These are phyloP conservation scores for Cuculus canorus DNA, from an alignment of 2,797 vertebrate genomes.

Conservation along the genomic window DNA sequence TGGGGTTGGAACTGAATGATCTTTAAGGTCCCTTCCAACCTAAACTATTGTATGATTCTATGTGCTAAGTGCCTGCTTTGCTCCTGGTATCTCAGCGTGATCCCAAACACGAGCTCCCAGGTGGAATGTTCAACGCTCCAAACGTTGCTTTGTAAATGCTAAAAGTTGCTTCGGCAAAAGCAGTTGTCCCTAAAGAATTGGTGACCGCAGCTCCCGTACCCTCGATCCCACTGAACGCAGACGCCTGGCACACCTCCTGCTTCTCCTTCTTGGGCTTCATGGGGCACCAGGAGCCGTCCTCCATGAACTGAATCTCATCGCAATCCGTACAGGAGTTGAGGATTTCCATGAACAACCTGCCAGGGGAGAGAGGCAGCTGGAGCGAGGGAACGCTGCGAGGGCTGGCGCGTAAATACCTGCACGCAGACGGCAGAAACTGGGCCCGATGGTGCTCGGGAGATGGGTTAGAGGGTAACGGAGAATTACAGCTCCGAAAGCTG, in stretches of 20 bases:
- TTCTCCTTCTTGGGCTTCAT: slow-evolving; percentile 81
- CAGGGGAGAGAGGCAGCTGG: background rate
- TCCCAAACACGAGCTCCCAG: background rate
- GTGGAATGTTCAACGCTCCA: background rate
- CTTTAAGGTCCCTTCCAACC: no score
- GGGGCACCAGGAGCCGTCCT: slow-evolving; percentile 83
- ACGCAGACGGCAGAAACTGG: fast-evolving
- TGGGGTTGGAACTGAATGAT: no score
- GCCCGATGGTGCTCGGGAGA: background rate
- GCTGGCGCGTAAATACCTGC: fast-evolving
- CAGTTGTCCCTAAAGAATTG: background rate
- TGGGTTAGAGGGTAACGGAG: background rate
- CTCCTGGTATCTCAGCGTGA: background rate
- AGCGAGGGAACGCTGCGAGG: background rate
- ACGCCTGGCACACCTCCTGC: slow-evolving; percentile 73
- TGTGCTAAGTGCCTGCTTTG: background rate
- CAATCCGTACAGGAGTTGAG: slow-evolving; percentile 79
- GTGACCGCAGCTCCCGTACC: slow-evolving; percentile 28
- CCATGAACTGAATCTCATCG: slow-evolving; percentile 82
- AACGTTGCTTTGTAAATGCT: background rate
- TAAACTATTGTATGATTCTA: no score
- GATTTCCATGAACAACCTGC: slow-evolving; percentile 82
- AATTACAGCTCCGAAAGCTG: background rate
- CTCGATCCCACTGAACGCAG: slow-evolving; percentile 69
- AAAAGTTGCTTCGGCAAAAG: background rate